Evolutionary conservation across 2,797 vertebrate species (phyloP).

Genomic region (Molossus molossus): DNA sequence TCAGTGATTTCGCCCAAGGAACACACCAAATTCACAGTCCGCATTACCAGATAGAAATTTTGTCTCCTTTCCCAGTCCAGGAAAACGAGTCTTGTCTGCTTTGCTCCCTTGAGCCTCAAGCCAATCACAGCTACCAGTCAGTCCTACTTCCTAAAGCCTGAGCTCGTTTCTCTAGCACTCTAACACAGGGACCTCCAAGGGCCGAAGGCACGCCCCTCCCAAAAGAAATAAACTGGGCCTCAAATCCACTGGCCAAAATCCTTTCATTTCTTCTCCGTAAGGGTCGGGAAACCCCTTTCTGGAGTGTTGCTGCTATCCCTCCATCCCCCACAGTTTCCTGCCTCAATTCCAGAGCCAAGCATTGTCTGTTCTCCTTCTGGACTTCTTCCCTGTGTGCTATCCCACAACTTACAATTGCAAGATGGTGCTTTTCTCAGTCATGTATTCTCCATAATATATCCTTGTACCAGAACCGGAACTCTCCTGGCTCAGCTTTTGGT

Average conservation of each 20-base stretch:
- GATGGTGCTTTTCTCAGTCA: neutral
- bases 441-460: neutral
- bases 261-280: neutral
- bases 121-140: neutral
- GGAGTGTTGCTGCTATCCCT: neutral
- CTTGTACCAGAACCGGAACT: neutral
- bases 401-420: neutral
- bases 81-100: neutral
- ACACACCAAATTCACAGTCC: neutral
- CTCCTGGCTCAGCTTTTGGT: neutral
- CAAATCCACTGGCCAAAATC: neutral
- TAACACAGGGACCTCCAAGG: neutral
- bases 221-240: neutral
- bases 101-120: neutral
- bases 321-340: neutral
- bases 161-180: neutral
- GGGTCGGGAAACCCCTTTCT: neutral
- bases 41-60: slow-evolving; percentile 36
- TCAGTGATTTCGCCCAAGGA: neutral
- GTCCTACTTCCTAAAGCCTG: neutral
- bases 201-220: neutral
- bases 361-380: neutral
- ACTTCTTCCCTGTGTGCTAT: neutral
- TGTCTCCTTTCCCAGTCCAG: slow-evolving; percentile 49
- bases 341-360: neutral